phyloP scores from a whole-genome alignment of 1,140 invertebrate species.

The Drosophila asahinai region DNA sequence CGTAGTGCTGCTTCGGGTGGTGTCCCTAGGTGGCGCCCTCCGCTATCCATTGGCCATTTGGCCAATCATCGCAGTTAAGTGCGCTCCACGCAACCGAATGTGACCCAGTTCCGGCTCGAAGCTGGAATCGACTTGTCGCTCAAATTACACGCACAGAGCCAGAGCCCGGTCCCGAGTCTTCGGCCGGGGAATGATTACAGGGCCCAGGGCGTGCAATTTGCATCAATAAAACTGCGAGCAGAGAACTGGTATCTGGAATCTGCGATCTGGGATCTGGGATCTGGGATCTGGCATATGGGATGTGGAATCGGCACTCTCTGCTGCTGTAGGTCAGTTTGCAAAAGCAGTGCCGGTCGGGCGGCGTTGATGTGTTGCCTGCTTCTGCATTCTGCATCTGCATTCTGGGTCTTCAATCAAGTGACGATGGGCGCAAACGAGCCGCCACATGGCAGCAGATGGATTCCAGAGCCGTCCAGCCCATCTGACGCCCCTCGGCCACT shows the following conservation, averaged over 20 bases:
- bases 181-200: slow-evolving; percentile 72
- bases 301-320: slow-evolving; percentile 20
- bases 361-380: slow-evolving; percentile 79
- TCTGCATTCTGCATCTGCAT: slow-evolving; percentile 72
- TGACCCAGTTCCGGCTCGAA: slow-evolving; percentile 72
- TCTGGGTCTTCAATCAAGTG: slow-evolving; percentile 76
- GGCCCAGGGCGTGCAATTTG: slow-evolving; percentile 75
- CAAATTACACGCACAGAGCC: slow-evolving; percentile 76
- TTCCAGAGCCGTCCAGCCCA: slow-evolving; percentile 41
- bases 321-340: slow-evolving; percentile 80
- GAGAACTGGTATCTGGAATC: slow-evolving; percentile 42
- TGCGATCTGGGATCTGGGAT: slow-evolving; percentile 5
- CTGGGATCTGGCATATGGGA: slow-evolving; percentile 13
- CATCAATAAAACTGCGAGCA: slow-evolving; percentile 72
- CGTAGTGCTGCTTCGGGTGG: slow-evolving; percentile 14
- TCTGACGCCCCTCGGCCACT: slow-evolving; percentile 59
- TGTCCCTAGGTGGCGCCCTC: slow-evolving; percentile 60
- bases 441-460: slow-evolving; percentile 39
- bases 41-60: slow-evolving; percentile 43
- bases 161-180: slow-evolving; percentile 15
- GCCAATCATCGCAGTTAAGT: slow-evolving; percentile 75
- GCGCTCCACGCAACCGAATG: slow-evolving; percentile 50
- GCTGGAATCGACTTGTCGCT: slow-evolving; percentile 71
- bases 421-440: slow-evolving; percentile 72
- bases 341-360: slow-evolving; percentile 12